These are phyloP conservation scores for Diadegma fenestrale DNA, from an alignment of 2,888 invertebrate species.

Conservation along the genomic window DNA sequence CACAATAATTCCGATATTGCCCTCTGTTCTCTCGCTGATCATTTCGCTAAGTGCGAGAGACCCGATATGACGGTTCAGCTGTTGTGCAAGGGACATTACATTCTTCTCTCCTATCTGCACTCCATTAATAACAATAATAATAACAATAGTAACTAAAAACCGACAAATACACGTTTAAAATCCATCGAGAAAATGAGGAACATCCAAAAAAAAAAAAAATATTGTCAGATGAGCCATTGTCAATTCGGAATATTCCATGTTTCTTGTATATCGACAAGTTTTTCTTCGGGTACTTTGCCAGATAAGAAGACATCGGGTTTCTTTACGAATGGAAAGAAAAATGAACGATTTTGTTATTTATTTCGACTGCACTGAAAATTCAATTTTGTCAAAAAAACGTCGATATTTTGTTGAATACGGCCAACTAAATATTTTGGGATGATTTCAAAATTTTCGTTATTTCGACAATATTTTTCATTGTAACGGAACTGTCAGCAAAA, in stretches of 20 bases:
- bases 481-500: too few species aligned
- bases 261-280: background rate
- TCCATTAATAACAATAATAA: constrained; percentile 42
- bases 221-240: background rate
- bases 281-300: too few species aligned
- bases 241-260: background rate
- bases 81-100: constrained; percentile 29
- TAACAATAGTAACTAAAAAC: constrained; percentile 20
- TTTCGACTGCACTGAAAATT: too few species aligned
- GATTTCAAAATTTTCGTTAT: too few species aligned
- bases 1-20: constrained; percentile 85
- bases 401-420: too few species aligned
- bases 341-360: too few species aligned
- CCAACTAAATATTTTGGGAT: too few species aligned
- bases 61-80: constrained; percentile 59
- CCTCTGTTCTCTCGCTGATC: constrained; percentile 81
- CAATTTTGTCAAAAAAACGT: too few species aligned
- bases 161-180: constrained; percentile 2
- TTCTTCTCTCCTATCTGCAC: constrained; percentile 32
- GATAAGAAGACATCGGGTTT: too few species aligned
- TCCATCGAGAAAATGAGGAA: constrained; percentile 46
- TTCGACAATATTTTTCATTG: too few species aligned
- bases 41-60: constrained; percentile 81
- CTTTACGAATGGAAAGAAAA: too few species aligned
- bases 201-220: background rate